Evolutionary conservation across 37 sponge, comb jelly and placozoan species (phyloP).

Genomic region (Ianthella basta): DNA sequence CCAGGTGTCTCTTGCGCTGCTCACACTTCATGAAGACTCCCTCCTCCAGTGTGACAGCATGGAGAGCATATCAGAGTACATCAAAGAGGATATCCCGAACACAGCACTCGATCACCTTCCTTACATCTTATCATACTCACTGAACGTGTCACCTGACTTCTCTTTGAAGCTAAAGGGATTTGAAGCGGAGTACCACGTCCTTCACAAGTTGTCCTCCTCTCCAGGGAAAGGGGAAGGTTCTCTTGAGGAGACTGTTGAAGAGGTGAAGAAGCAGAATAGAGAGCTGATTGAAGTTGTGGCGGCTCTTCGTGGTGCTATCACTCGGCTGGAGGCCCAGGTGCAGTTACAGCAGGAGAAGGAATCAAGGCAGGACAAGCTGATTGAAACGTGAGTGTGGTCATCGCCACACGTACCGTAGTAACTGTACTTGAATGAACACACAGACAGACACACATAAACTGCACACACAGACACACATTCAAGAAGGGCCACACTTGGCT

Average conservation of each 20-base stretch:
- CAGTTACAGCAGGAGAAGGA: not conserved
- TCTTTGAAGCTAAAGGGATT: conserved; percentile 52
- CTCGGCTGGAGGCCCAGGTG: conserved; percentile 39
- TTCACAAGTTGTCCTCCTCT: conserved; percentile 23
- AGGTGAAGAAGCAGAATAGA: conserved; percentile 43
- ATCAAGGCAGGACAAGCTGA: not conserved
- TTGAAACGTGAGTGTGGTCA: too few species aligned
- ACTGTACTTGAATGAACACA: too few species aligned
- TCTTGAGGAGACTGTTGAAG: conserved; percentile 4
- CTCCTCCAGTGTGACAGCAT: conserved; percentile 52
- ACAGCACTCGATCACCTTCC: conserved; percentile 28
- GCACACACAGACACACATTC: too few species aligned
- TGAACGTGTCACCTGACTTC: conserved; percentile 23
- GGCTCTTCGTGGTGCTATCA: conserved; percentile 45
- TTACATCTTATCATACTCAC: conserved; percentile 52
- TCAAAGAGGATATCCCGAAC: conserved; percentile 60
- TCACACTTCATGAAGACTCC: conserved; percentile 43
- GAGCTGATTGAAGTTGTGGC: conserved; percentile 79
- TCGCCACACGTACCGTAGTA: too few species aligned
- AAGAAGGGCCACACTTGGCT: too few species aligned
- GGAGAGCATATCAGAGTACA: conserved; percentile 68
- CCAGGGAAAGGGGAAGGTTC: too few species aligned
- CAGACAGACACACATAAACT: too few species aligned
- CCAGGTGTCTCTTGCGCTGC: conserved; percentile 68
- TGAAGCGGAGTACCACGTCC: conserved; percentile 74